Conservation (phyloP, 2,888 invertebrate species). For the Portevinia maculata region DNA sequence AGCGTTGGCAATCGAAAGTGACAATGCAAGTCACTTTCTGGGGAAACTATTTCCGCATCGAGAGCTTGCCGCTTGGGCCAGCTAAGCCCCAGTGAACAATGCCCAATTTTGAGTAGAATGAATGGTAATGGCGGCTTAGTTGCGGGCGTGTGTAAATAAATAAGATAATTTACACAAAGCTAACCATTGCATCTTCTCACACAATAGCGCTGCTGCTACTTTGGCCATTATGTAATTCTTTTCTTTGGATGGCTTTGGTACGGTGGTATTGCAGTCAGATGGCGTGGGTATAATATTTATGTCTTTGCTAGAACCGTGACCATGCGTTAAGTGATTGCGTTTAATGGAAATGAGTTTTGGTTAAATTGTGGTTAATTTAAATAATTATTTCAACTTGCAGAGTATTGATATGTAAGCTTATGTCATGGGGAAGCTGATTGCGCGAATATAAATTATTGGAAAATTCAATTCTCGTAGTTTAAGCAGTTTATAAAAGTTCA, state of each 20-base stretch:
- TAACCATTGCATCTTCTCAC: conserved; percentile 48
- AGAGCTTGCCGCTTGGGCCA: conserved; percentile 12
- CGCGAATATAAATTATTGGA: conserved; percentile 31
- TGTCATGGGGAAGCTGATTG: conserved; percentile 38
- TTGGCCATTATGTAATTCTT: conserved; percentile 28
- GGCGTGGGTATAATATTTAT: conserved; percentile 61
- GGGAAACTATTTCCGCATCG: conserved; percentile 44
- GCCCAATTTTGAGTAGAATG: conserved; percentile 35
- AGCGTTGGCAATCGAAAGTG: conserved; percentile 58
- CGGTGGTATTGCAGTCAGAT: conserved; percentile 39
- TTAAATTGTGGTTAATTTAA: conserved; percentile 69
- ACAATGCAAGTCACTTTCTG: conserved; percentile 53
- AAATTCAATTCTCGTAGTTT: too few relatives aligned
- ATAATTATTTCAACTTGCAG: conserved; percentile 60
- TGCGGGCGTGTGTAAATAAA: conserved; percentile 33
- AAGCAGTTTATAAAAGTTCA: too few relatives aligned
- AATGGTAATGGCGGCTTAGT: conserved; percentile 28
- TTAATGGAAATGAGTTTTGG: conserved; percentile 69
- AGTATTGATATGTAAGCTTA: conserved; percentile 49
- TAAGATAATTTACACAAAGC: conserved; percentile 51
- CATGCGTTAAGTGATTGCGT: conserved; percentile 71
- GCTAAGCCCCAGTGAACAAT: conserved; percentile 24
- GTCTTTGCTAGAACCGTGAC: conserved; percentile 67
- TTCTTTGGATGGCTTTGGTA: conserved; percentile 7
- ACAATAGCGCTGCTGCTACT: conserved; percentile 22